Base-by-base conservation (phyloP, 1,140 invertebrate species). In the Musca vetustissima region DNA sequence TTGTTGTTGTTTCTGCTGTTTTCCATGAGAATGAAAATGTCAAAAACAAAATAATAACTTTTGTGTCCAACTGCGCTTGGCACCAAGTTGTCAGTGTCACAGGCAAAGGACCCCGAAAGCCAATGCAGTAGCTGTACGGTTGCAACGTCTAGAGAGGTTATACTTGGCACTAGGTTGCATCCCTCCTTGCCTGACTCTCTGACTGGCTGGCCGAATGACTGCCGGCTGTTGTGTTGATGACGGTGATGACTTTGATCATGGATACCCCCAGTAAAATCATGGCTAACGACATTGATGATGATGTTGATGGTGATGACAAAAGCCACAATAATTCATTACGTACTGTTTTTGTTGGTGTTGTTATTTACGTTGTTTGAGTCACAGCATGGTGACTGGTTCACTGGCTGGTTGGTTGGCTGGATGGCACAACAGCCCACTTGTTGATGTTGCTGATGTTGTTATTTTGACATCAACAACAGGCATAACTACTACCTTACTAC, bases 21-120 rank as follows among this genome's bases (percentile, higher is more conserved):
- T 55, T 55, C 53, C 53, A 55, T 55, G 53, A 55, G 53, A 55
- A 55, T 55, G 22, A 55, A 55, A 24, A 55, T 55, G 53, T 55
- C 53, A 55, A 55, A 55, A 52, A 19, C 21, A 52, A 52, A 24
- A 43, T 43, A 43, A 55, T 22, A 55, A 55, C 53, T 24, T 55
- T n/a, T n/a, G n/a, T 55, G 53, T 9, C 53, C 53, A 43, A 43
- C 36, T 43, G 36, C 36, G 13, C 36, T 43, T 43, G 36, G 36
- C 36, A 43, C 36, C n/a, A 1, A 52, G 49, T 21, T 19, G 49
- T 11, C 49, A 52, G 13, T 13, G 21, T 21, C n/a, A 52, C 1
- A 1, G 21, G 21, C 49, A 9, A 52, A 52, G 7, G 49, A 21
- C 4, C 17, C 17, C 19, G 7, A 4, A 52, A 21, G 21, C 4